phyloP scores from a whole-genome alignment of 2,797 vertebrate species.

The Kryptolebias ocellatus region DNA sequence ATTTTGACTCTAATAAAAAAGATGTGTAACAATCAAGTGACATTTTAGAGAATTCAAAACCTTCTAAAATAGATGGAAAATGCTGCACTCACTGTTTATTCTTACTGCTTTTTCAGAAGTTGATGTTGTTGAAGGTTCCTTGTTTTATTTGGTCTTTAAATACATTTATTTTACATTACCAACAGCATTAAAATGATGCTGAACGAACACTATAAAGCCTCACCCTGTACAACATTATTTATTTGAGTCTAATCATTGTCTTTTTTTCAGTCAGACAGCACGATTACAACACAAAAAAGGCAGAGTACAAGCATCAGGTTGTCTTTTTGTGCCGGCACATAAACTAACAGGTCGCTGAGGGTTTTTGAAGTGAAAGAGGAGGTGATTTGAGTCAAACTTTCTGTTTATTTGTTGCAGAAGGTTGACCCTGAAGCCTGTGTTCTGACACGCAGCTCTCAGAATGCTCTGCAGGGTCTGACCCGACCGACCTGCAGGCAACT shows the following conservation, averaged over 20 bases:
- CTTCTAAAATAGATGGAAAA: no score
- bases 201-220: no score
- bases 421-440: background rate
- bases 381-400: background rate
- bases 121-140: no score
- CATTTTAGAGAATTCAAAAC: no score
- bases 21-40: background rate
- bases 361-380: slow-evolving; percentile 17
- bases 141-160: background rate
- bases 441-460: slow-evolving; percentile 8
- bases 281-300: background rate
- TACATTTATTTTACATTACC: no score
- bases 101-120: no score
- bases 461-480: slow-evolving; percentile 39
- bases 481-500: slow-evolving; percentile 15
- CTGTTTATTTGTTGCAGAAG: background rate
- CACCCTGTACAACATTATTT: no score
- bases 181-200: no score
- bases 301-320: slow-evolving; percentile 9
- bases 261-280: no score
- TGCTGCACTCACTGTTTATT: background rate
- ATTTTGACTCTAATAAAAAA: background rate
- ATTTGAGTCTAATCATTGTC: no score
- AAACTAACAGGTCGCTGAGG: slow-evolving; percentile 25
- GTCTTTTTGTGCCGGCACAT: slow-evolving; percentile 7